A percentile compares a stretch with the other conserved stretches of the same genome.
Conservation (phyloP, 2,113 vertebrate species). For the Clarias macrocephalus region DNA sequence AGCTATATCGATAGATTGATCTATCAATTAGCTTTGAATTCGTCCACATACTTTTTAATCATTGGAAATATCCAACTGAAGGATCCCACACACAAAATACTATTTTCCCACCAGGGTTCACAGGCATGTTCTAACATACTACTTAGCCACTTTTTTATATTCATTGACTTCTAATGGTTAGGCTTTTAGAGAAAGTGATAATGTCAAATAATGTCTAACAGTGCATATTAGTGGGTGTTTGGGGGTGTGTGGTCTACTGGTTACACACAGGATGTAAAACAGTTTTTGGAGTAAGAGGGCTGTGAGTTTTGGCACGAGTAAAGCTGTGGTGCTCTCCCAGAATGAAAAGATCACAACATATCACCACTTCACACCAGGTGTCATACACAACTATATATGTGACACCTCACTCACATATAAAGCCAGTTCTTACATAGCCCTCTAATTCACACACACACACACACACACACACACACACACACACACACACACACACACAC, state of each 20-base stretch:
- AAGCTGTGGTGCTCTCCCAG: background rate
- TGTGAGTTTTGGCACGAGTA: conserved; percentile 16
- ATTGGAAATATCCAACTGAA: background rate
- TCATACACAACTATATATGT: conserved; percentile 32
- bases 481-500: background rate
- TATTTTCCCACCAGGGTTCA: background rate
- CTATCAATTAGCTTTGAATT: background rate
- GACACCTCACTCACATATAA: background rate
- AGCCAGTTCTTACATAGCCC: background rate
- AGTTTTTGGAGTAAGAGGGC: conserved; percentile 2
- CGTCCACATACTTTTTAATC: background rate
- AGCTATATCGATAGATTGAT: no score
- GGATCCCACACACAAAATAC: background rate
- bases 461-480: background rate
- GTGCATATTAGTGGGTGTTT: background rate
- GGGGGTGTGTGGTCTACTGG: background rate
- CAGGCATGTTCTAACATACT: background rate
- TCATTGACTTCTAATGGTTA: background rate
- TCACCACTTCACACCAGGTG: conserved; percentile 15
- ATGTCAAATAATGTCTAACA: background rate
- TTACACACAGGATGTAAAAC: conserved; percentile 25
- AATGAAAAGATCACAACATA: conserved; percentile 20
- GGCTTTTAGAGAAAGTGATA: background rate
- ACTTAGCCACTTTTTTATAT: background rate
- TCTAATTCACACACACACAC: background rate